Evolutionary conservation across 53 echinoderm and acorn worm species (phyloP).

Genomic region (Echinarachnius parma): DNA sequence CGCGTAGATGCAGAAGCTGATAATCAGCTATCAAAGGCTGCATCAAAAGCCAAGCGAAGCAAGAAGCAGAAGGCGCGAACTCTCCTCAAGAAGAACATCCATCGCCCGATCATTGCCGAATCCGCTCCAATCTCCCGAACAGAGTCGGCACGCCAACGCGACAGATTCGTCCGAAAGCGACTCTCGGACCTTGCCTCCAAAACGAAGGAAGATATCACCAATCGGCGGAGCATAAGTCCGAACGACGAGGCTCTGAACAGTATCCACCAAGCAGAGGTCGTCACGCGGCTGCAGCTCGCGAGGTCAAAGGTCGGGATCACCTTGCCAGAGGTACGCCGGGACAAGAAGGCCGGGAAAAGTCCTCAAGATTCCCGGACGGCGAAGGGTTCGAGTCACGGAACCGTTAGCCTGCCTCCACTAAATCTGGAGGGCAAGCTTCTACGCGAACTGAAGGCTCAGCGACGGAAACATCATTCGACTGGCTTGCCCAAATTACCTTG

Average conservation of each 20-base stretch:
- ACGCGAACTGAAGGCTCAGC: constrained; percentile 37
- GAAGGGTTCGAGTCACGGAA: not conserved
- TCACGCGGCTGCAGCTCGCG: constrained; percentile 27
- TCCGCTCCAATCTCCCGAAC: constrained; percentile 19
- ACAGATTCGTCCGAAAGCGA: constrained; percentile 11
- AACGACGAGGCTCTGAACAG: constrained; percentile 34
- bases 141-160: constrained; percentile 26
- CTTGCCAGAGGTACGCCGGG: constrained; percentile 16
- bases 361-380: not conserved
- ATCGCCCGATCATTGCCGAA: not conserved
- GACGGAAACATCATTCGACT: constrained; percentile 36
- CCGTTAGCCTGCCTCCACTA: constrained; percentile 18
- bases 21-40: not conserved
- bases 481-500: constrained; percentile 35
- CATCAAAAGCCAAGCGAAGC: not conserved
- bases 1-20: not conserved
- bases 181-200: constrained; percentile 15
- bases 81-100: not conserved
- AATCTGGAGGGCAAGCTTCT: constrained; percentile 34
- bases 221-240: constrained; percentile 19
- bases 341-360: not conserved
- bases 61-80: constrained; percentile 21
- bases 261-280: constrained; percentile 33
- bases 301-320: constrained; percentile 28
- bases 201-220: constrained; percentile 32